phyloP scores from a whole-genome alignment of 2,113 vertebrate species.

The Dasyornis broadbenti region DNA sequence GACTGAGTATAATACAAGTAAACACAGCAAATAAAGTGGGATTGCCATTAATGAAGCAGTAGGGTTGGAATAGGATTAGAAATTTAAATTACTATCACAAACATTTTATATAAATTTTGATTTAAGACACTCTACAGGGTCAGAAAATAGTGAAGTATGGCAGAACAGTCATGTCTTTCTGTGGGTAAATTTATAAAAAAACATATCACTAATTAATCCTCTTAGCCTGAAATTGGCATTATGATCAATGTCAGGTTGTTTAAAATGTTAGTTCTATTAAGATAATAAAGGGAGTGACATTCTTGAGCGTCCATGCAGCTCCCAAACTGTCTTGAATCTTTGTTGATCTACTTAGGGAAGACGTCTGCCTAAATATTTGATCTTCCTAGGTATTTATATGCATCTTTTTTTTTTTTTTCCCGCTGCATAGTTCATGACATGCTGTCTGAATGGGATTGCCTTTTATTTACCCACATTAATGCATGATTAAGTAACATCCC shows the following conservation, averaged over 20 bases:
- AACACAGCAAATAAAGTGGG: rapidly evolving
- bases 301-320: neutral
- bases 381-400: neutral
- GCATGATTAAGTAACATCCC: neutral
- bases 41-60: neutral
- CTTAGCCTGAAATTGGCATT: neutral
- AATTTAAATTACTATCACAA: neutral
- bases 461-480: neutral
- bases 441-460: neutral
- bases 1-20: neutral
- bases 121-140: neutral
- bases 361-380: neutral
- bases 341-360: neutral
- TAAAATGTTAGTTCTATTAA: neutral
- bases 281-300: neutral
- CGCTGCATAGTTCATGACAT: neutral
- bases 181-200: neutral
- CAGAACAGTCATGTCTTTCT: neutral
- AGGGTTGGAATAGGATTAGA: neutral
- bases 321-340: neutral
- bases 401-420: neutral
- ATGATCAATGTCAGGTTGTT: neutral
- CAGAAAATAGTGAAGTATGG: neutral
- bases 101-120: neutral
- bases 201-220: neutral